A percentile compares a stretch with the other conserved stretches of the same genome.
Evolutionary conservation across 2,113 vertebrate genomes (phyloP).

Genomic region (Picathartes gymnocephalus): DNA sequence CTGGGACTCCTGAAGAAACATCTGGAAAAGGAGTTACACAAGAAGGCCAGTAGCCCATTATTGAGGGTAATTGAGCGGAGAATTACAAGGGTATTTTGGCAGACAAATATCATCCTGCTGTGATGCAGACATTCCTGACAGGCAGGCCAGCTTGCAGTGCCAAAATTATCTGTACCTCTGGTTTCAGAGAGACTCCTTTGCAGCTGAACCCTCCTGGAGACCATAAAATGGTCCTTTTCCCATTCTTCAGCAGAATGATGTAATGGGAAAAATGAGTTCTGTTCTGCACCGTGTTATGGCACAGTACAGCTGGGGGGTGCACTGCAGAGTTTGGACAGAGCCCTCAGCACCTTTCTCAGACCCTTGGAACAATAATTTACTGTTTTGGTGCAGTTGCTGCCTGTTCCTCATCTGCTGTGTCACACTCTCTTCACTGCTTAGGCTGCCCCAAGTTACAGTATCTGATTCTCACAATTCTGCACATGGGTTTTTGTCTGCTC

Average conservation of each 20-base stretch:
- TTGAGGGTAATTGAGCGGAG: not conserved
- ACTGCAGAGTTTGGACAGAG: not conserved
- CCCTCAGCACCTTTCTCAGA: not conserved
- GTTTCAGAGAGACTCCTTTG: not conserved
- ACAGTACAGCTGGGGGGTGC: not conserved
- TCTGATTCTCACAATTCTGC: not conserved
- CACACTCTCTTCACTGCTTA: not conserved
- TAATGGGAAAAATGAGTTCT: not conserved
- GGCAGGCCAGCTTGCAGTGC: not conserved
- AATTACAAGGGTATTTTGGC: not conserved
- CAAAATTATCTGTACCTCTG: not conserved
- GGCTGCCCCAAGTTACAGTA: not conserved
- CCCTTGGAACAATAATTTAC: not conserved
- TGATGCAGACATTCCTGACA: not conserved
- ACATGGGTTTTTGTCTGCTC: not conserved
- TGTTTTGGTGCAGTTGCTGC: not conserved
- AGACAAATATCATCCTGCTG: not conserved
- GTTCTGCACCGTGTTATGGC: fast-evolving
- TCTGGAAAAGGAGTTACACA: not conserved
- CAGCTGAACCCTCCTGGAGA: not conserved
- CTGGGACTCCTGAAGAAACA: not conserved
- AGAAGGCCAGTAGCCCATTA: not conserved
- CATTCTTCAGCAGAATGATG: not conserved
- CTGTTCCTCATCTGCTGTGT: not conserved
- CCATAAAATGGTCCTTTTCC: not conserved